Percentiles rank a stretch among this genome's conserved stretches.
phyloP scores from a whole-genome alignment of 2,888 invertebrate genomes.

The Amphipoea oculea region DNA sequence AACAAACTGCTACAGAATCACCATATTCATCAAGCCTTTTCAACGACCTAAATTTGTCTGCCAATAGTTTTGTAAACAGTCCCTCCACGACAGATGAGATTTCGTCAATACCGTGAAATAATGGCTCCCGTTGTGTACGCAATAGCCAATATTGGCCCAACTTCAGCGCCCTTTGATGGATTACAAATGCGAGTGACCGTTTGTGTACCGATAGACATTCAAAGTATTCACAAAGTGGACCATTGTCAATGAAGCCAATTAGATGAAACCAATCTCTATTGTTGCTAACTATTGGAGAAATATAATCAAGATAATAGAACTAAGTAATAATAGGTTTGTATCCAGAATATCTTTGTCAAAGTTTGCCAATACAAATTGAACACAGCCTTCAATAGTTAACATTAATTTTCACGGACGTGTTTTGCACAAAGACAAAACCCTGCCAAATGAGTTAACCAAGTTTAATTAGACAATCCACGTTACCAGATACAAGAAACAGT shows the following conservation, averaged over 20 bases:
- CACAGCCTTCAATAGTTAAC: constrained; percentile 49
- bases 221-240: constrained; percentile 10
- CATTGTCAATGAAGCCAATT: constrained; percentile 35
- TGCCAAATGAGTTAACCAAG: constrained; percentile 63
- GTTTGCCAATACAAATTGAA: constrained; percentile 58
- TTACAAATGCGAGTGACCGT: constrained; percentile 28
- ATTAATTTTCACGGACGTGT: constrained; percentile 54
- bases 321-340: constrained; percentile 30
- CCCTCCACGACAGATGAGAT: constrained; percentile 7
- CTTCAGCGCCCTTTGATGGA: constrained; percentile 34
- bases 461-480: constrained; percentile 63
- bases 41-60: background rate
- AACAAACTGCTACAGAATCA: background rate
- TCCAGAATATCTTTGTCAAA: constrained; percentile 44
- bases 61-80: constrained; percentile 12
- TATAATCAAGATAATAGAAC: constrained; percentile 29
- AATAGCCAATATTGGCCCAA: constrained; percentile 26
- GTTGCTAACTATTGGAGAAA: constrained; percentile 10
- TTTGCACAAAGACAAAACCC: constrained; percentile 62
- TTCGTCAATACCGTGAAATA: constrained; percentile 34
- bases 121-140: constrained; percentile 19
- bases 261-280: constrained; percentile 37
- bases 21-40: background rate
- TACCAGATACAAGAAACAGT: constrained; percentile 61
- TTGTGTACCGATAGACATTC: constrained; percentile 26